Base-by-base conservation (phyloP, 2,113 vertebrate species). In the Larimichthys crocea region DNA sequence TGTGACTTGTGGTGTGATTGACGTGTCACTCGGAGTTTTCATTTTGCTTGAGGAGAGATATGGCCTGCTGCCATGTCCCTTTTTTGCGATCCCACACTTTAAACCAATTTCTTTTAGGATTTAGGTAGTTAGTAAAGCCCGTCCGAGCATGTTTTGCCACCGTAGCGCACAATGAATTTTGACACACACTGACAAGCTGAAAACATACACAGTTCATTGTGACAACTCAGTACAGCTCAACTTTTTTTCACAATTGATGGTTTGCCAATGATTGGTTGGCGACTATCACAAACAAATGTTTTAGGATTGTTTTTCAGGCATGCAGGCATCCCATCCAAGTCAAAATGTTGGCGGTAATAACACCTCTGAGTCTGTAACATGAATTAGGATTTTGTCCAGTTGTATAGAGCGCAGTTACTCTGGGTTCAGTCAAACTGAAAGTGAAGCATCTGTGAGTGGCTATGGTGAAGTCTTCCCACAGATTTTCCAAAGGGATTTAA, bases 11-110 rank as follows among this genome's bases (percentile, higher is more conserved):
- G 72, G 63, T 80, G 79, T 86, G 88, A 88, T 76, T 90, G 89
- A 92, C 79, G 57, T 72, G 55, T 88, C 82, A 56, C 57, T 90
- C 81, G 12, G 80, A 83, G 71, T 79, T 90, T 89, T 84, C 88
- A 86, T 90, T 90, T 89, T 65, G 83, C 89, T 78, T 2, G 40
- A 78, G 89, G 74, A 80, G 66, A 86, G 91, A 92, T 89, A 86
- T 22, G 84, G 84, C 72, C 61, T 11, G 49, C 20, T 59, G 63
- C 73, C 65, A 55, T 69, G 75, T 79, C 69, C 69, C 73, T 53
- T 75, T 85, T 78, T 68, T 85, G 82, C 82, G 74, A 85, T 86
- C 76, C 86, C 75, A 73, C 83, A 85, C 77, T 76, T 89, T 86
- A 29, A 56, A 78, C 69, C 82, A 74, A 50, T 83, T 90, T 73